Evolutionary conservation across 2,888 invertebrate species (phyloP), one percentile per base, ranked within the genome.

Genomic region (Leucania comma): DNA sequence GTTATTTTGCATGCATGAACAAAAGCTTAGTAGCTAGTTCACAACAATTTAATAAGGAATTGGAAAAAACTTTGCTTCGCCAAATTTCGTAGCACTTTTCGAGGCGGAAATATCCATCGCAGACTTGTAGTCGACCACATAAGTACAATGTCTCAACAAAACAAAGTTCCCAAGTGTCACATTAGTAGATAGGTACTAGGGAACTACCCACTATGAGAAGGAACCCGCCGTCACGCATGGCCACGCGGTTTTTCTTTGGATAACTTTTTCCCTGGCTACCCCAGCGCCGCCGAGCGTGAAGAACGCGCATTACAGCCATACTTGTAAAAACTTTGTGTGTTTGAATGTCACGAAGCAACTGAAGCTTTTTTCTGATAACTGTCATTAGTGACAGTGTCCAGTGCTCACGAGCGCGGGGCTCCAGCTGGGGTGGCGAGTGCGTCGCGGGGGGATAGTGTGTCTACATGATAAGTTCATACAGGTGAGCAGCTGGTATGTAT

Each of bases 271-370:
- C n/a, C 67, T 76, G 72, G 53, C 60, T 57, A 68, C 57, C 57
- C 81, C 72, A 63, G 50, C 54, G 66, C 32, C 29, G 26, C 59
- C 35, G 32, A 79, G 72, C 81, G 68, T 79, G 72, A 80, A 79
- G 61, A 62, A 65, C 67, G 75, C 59, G 70, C 66, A 64, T 75
- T 61, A 57, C 60, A 70, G 46, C 51, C 50, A 54, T 62, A 59
- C 60, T 32, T 50, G 57, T 58, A 79, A 65, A 72, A 80, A 72
- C 62, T 56, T 58, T 61, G 65, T 51, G 53, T 60, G 62, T 54
- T 77, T 80, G 57, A 75, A 75, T 71, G 80, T 71, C 75, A 66
- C 65, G 72, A 65, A 29, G 56, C 50, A 50, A 46, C 26, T 48
- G 61, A 26, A 32, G 46, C 10, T 66, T 68, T 62, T 72, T 53